Evolutionary conservation across 64 coral and sea anemone species (phyloP).

Genomic region (Porites australiensis): DNA sequence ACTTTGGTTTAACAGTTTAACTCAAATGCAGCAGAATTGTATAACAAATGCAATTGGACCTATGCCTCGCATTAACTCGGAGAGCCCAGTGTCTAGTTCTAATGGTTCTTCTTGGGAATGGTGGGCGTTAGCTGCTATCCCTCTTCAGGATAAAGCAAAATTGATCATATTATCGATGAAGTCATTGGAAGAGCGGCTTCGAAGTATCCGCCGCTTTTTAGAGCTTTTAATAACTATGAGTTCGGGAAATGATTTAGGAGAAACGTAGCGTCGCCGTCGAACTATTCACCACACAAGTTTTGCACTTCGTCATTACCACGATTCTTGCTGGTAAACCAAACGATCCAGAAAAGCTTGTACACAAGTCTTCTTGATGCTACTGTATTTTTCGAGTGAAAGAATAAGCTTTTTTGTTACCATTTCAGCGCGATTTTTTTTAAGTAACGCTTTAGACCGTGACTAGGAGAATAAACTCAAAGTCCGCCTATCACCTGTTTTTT

Average conservation of each 20-base stretch:
- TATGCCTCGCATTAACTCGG: slow-evolving; percentile 39
- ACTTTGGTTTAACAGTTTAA: slow-evolving; percentile 82
- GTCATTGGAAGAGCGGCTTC: slow-evolving; percentile 80
- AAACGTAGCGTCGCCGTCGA: background rate
- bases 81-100: background rate
- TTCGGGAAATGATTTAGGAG: background rate
- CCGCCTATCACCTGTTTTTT: too few species aligned
- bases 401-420: too few species aligned
- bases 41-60: slow-evolving; percentile 82
- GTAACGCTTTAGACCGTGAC: too few species aligned
- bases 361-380: too few species aligned
- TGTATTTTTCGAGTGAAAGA: too few species aligned
- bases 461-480: too few species aligned
- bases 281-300: too few species aligned
- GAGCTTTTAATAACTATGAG: slow-evolving; percentile 74
- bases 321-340: too few species aligned
- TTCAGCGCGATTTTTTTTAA: too few species aligned
- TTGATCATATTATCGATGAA: slow-evolving; percentile 91
- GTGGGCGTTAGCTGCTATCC: slow-evolving; percentile 90
- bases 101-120: slow-evolving; percentile 84
- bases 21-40: slow-evolving; percentile 73
- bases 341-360: too few species aligned
- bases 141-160: slow-evolving; percentile 85
- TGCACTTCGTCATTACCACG: too few species aligned
- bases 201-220: slow-evolving; percentile 82